These are phyloP conservation scores for Harpagoxenus sublaevis DNA, from an alignment of 2,888 invertebrate genomes.

Conservation along the genomic window DNA sequence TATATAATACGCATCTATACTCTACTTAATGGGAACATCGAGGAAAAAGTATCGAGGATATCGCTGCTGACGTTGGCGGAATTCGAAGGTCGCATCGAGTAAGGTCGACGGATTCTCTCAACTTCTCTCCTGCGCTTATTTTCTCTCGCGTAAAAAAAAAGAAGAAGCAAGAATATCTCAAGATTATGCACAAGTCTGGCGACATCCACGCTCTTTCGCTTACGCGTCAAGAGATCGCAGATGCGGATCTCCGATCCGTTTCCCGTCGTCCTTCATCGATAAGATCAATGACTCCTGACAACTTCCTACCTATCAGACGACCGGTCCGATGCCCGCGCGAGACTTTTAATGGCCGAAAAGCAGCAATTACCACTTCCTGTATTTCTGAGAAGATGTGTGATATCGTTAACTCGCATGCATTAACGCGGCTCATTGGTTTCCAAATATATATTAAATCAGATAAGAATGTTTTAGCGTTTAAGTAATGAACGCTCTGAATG, in stretches of 20 bases:
- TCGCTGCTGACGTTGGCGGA: conserved; percentile 17
- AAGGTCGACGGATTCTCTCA: conserved; percentile 31
- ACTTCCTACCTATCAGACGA: conserved; percentile 13
- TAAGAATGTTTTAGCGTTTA: neutral
- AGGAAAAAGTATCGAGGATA: conserved; percentile 36
- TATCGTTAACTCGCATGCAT: conserved; percentile 5
- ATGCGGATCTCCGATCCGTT: conserved; percentile 9
- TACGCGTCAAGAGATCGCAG: neutral
- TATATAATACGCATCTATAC: conserved; percentile 20
- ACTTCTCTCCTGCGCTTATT: conserved; percentile 10
- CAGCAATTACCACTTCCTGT: conserved; percentile 3
- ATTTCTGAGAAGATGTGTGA: neutral
- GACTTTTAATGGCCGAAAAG: conserved; percentile 12
- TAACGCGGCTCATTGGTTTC: neutral
- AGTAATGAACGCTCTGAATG: neutral
- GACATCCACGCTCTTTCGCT: neutral
- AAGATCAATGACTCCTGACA: conserved; percentile 33
- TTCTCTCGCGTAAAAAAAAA: conserved; percentile 2
- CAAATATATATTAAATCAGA: neutral
- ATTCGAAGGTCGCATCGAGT: conserved; percentile 35
- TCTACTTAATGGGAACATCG: conserved; percentile 37
- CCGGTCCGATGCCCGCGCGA: neutral
- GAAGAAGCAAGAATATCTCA: neutral
- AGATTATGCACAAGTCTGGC: neutral
- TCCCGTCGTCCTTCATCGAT: conserved; percentile 22